These are phyloP conservation scores for Euthynnus affinis DNA, from an alignment of 2,797 vertebrate genomes.

Conservation along the genomic window DNA sequence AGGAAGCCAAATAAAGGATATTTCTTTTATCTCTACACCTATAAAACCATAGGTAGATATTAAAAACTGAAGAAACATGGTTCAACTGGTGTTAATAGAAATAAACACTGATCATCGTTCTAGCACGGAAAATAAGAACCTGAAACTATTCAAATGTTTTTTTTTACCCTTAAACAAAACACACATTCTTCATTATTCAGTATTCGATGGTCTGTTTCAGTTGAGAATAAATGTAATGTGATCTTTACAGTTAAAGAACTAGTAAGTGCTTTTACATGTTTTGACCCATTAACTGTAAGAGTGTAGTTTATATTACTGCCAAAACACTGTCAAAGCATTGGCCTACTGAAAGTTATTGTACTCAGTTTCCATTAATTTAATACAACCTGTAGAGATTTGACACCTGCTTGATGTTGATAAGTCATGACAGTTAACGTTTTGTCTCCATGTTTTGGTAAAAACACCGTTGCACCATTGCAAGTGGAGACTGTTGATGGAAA, in stretches of 20 bases:
- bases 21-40: constrained; percentile 1
- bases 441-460: too few species aligned
- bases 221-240: not conserved
- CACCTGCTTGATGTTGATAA: too few species aligned
- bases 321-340: not conserved
- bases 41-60: not conserved
- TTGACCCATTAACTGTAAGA: constrained; percentile 25
- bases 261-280: constrained; percentile 4
- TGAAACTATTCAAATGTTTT: not conserved
- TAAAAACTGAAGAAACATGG: constrained; percentile 6
- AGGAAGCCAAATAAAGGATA: constrained; percentile 5
- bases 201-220: constrained; percentile 10
- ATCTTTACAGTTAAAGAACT: not conserved
- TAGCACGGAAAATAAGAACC: not conserved
- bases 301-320: not conserved
- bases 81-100: constrained; percentile 7
- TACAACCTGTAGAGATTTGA: too few species aligned
- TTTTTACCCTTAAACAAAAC: constrained; percentile 24
- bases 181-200: constrained; percentile 17
- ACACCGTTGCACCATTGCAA: too few species aligned
- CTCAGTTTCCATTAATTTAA: too few species aligned
- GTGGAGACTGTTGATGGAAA: too few species aligned
- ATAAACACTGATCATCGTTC: not conserved
- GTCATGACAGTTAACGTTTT: too few species aligned
- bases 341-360: not conserved